Conservation (phyloP, 1,140 invertebrate species). For the Steinernema khuongi region DNA sequence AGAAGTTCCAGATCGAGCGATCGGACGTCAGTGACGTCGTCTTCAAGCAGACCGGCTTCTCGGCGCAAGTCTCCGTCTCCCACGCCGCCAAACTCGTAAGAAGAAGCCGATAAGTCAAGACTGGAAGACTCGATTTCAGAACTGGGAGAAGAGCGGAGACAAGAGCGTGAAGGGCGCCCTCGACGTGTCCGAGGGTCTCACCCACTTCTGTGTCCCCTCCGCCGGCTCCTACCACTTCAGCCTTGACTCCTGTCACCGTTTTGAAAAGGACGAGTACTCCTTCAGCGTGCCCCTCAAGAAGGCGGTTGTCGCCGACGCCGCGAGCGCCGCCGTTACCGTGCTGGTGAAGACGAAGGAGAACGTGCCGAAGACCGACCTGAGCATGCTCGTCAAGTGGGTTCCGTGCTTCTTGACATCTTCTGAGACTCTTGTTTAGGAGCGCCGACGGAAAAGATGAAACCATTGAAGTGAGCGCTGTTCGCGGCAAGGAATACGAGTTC, state of each 20-base stretch:
- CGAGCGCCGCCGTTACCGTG: constrained; percentile 17
- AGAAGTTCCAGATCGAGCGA: constrained; percentile 68
- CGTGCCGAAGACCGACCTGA: constrained; percentile 35
- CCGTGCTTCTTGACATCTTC: neutral
- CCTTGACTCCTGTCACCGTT: constrained; percentile 28
- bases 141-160: constrained; percentile 26
- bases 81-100: constrained; percentile 68
- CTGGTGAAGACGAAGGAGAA: neutral
- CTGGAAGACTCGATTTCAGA: constrained; percentile 30
- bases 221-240: constrained; percentile 19
- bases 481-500: constrained; percentile 59
- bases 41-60: constrained; percentile 74
- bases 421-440: constrained; percentile 19
- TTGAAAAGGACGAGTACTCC: constrained; percentile 19
- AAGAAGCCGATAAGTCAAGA: neutral
- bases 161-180: constrained; percentile 26
- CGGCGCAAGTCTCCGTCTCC: constrained; percentile 67
- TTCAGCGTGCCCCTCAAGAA: constrained; percentile 38
- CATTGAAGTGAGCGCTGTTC: constrained; percentile 67
- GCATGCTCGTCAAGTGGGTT: constrained; percentile 1
- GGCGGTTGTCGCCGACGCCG: constrained; percentile 8
- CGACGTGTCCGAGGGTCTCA: constrained; percentile 20
- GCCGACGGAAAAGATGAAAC: constrained; percentile 47
- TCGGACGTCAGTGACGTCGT: constrained; percentile 67
- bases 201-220: constrained; percentile 29